Evolutionary conservation across 2,797 vertebrate species (phyloP).

Genomic region (Gallirallus australis): DNA sequence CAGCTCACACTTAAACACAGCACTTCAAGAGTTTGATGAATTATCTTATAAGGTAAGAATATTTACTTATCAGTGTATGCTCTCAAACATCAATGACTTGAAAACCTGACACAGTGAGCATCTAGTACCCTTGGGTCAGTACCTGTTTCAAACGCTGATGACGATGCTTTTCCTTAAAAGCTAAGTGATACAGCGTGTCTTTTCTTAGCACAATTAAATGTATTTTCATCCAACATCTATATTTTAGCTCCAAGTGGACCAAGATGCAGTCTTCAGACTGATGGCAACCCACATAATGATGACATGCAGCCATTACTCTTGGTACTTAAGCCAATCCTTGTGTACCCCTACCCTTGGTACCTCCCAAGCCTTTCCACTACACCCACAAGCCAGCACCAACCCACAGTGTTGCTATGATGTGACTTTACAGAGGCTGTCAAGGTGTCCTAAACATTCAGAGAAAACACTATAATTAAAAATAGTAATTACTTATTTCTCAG

Average conservation of each 20-base stretch:
- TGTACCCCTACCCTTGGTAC: neutral
- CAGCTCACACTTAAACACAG: neutral
- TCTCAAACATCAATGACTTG: neutral
- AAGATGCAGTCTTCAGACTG: neutral
- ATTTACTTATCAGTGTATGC: neutral
- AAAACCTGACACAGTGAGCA: neutral
- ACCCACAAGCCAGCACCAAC: neutral
- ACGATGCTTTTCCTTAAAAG: neutral
- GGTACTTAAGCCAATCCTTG: neutral
- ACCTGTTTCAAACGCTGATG: neutral
- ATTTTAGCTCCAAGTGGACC: neutral
- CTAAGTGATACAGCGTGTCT: neutral
- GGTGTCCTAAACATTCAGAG: neutral
- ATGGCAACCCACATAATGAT: accelerated
- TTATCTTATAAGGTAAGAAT: neutral
- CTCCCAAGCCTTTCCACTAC: neutral
- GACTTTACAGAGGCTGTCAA: neutral
- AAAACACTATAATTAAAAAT: neutral
- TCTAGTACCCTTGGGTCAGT: neutral
- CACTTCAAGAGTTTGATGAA: neutral
- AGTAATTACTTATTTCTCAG: neutral
- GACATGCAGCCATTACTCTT: neutral
- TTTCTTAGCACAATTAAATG: neutral
- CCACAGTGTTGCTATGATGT: neutral
- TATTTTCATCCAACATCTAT: neutral